These are phyloP conservation scores for Scaptomyza hsui DNA, from an alignment of 1,140 invertebrate genomes.

Conservation along the genomic window DNA sequence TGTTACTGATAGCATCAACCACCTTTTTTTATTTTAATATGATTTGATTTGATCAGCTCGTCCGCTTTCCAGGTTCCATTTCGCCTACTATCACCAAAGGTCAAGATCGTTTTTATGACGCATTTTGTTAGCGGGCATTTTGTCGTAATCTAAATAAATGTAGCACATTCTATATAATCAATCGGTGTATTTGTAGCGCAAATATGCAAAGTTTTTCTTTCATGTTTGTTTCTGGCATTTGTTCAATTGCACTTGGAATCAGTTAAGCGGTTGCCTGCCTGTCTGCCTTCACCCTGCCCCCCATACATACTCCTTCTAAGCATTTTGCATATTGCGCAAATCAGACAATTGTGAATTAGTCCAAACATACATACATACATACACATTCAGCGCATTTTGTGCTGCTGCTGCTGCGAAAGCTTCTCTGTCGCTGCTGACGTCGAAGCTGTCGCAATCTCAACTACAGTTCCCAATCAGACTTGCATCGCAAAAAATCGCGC, in stretches of 20 bases:
- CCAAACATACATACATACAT: slow-evolving; percentile 8
- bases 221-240: slow-evolving; percentile 8
- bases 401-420: slow-evolving; percentile 27
- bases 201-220: slow-evolving; percentile 26
- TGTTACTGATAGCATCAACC: slow-evolving; percentile 14
- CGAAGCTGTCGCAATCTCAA: slow-evolving; percentile 1
- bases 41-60: not conserved
- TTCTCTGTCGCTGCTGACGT: not conserved
- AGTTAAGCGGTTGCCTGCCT: slow-evolving; percentile 29
- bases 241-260: slow-evolving; percentile 51
- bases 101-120: slow-evolving; percentile 38
- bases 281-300: not conserved
- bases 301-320: not conserved
- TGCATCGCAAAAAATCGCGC: slow-evolving; percentile 37
- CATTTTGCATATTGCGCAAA: slow-evolving; percentile 43
- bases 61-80: not conserved
- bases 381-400: slow-evolving; percentile 7
- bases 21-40: not conserved
- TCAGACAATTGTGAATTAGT: slow-evolving; percentile 39
- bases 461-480: slow-evolving; percentile 42
- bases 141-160: slow-evolving; percentile 26
- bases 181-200: not conserved
- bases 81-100: slow-evolving; percentile 13
- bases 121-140: no score
- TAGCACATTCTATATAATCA: not conserved